Evolutionary conservation across 2,113 vertebrate species (phyloP), one percentile per base, ranked within the genome.

Genomic region (Siniperca chuatsi): DNA sequence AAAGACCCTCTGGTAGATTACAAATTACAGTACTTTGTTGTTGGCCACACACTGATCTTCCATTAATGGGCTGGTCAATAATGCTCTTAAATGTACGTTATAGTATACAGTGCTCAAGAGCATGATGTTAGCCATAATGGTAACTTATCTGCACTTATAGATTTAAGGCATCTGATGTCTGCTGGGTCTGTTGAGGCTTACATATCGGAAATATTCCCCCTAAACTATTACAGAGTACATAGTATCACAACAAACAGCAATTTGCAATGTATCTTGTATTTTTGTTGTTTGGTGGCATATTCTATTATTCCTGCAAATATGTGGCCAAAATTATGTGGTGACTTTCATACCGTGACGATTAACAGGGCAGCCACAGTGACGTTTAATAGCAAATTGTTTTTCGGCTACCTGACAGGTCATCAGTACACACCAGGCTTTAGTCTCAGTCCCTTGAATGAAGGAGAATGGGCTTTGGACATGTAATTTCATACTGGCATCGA

Each of bases 11-110:
- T 64, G 75, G 21, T 33, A 70, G 8, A 20, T 65, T 18, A 68
- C 29, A 84, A 25, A 73, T 81, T 52, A 72, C 18, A 60, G 52
- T 66, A 54, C 52, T n/a, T 68, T 76, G 55, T 23, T 75, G n/a
- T 68, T 78, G 5, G 69, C 75, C 1, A 58, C 18, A 15, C 52
- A 83, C 75, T 64, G 75, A 85, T 71, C 55, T 87, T 18, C n/a
- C 21, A 52, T 62, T 79, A 58, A 79, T 67, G 76, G 64, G 8
- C 16, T 55, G 46, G 7, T 72, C 67, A 57, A 83, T 87, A 79
- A 77, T 67, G 16, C 61, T 79, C 20, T 81, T 46, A 69, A 72
- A 75, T 40, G 71, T 46, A 44, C 8, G 3, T 9, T 67, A 44
- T 23, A 55, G 78, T 60, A 25, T 25, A 25, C 6, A 72, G 52